phyloP scores from a whole-genome alignment of 2,888 invertebrate genomes.

The Ennomos erosarius region DNA sequence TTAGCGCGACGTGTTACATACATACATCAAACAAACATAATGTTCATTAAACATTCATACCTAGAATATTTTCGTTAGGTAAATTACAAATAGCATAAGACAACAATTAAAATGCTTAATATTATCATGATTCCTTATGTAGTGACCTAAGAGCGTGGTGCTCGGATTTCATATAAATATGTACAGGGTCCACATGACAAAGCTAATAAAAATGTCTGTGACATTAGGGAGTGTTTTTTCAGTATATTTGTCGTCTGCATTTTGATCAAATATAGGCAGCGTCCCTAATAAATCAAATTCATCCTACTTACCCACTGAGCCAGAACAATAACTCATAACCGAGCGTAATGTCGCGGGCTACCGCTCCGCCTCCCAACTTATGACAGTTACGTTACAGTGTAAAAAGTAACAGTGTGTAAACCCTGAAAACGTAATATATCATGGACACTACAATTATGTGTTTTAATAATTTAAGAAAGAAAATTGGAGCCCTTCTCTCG shows the following conservation, averaged over 20 bases:
- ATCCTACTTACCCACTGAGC: conserved; percentile 63
- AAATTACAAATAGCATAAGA: no score
- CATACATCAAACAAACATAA: no score
- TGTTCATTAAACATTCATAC: no score
- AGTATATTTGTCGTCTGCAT: background rate
- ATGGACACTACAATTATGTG: background rate
- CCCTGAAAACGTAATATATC: background rate
- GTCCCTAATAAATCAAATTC: conserved; percentile 50
- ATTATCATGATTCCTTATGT: no score
- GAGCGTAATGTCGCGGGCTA: conserved; percentile 38
- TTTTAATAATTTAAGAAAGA: no score
- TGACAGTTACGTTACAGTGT: conserved; percentile 41
- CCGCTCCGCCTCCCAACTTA: conserved; percentile 33
- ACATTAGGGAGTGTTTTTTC: background rate
- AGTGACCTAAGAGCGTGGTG: no score
- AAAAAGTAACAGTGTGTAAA: conserved; percentile 9
- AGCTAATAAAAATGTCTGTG: background rate
- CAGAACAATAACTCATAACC: conserved; percentile 63
- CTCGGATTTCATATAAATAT: no score
- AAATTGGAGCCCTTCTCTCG: no score
- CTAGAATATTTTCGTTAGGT: no score
- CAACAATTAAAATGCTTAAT: no score
- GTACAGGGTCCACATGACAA: no score
- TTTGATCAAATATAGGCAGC: background rate
- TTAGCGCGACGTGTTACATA: no score